Conservation (phyloP, 1,140 invertebrate genomes). For the Berghia stephanieae region DNA sequence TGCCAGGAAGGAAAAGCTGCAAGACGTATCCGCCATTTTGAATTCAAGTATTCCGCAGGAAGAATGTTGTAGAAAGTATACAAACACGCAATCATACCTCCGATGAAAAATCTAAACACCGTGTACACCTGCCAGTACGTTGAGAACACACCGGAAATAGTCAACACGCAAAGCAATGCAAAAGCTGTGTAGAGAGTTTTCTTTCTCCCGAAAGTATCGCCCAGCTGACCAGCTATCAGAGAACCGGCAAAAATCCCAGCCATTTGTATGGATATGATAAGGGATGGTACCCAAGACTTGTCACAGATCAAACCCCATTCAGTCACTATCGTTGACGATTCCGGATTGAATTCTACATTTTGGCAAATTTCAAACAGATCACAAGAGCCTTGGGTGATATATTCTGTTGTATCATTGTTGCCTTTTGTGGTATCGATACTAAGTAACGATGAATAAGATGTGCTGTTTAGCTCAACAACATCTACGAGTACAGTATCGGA, state of each 20-base stretch:
- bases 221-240: constrained; percentile 31
- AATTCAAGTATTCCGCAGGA: neutral
- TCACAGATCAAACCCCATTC: constrained; percentile 41
- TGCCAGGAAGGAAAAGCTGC: neutral
- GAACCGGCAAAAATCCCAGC: constrained; percentile 34
- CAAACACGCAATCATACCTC: neutral
- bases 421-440: no score
- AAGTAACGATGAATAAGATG: no score
- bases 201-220: constrained; percentile 35
- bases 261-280: constrained; percentile 39
- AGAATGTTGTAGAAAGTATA: neutral
- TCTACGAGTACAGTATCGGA: no score
- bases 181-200: constrained; percentile 24
- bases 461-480: no score
- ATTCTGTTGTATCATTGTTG: no score
- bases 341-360: no score
- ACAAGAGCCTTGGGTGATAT: no score
- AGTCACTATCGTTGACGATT: neutral
- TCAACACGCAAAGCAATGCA: constrained; percentile 9
- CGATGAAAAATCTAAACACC: constrained; percentile 33
- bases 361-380: no score
- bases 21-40: neutral
- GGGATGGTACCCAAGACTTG: constrained; percentile 1
- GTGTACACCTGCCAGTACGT: constrained; percentile 36
- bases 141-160: constrained; percentile 10